Evolutionary conservation across 2,113 vertebrate genomes (phyloP).

Genomic region (Malurus cyaneus): DNA sequence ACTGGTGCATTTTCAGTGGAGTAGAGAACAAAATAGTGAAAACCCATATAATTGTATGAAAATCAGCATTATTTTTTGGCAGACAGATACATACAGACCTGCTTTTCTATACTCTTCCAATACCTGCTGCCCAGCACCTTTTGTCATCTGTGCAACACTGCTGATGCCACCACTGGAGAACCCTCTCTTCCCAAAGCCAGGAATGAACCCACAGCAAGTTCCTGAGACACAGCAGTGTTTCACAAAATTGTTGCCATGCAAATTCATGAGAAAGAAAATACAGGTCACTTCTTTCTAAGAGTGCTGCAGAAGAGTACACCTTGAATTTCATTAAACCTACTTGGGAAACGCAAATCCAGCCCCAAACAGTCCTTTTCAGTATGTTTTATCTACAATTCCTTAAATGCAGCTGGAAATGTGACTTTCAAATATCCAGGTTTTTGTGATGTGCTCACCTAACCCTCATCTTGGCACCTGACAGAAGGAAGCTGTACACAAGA

Average conservation of each 20-base stretch:
- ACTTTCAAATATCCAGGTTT: conserved; percentile 22
- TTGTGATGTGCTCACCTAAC: neutral
- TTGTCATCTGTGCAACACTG: neutral
- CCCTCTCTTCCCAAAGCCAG: neutral
- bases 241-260: neutral
- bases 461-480: conserved; percentile 22
- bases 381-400: neutral
- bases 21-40: neutral
- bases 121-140: neutral
- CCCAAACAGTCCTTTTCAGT: neutral
- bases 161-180: neutral
- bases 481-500: conserved; percentile 23
- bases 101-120: neutral
- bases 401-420: conserved; percentile 8
- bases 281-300: neutral
- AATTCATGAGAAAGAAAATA: neutral
- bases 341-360: neutral
- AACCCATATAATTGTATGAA: neutral
- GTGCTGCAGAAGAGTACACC: neutral
- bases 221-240: neutral
- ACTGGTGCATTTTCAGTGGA: neutral
- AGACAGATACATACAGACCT: neutral
- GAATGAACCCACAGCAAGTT: neutral
- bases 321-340: neutral
- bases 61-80: neutral